Evolutionary conservation across 2,113 vertebrate species (phyloP).

Genomic region (Amphiprion ocellaris): DNA sequence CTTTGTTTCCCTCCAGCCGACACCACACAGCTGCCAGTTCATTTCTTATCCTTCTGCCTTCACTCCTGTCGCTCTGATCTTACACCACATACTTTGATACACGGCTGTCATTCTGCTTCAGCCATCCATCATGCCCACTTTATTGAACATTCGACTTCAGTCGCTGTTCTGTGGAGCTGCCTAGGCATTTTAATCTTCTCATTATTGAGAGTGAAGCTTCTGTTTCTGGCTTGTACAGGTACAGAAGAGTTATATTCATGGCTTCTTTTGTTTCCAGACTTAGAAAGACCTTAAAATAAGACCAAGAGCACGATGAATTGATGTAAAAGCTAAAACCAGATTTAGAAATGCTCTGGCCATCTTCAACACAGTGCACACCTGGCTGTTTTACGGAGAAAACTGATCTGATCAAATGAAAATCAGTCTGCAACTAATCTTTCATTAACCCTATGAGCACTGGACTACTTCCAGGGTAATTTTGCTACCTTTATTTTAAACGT

Average conservation of each 20-base stretch:
- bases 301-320: not conserved
- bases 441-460: not conserved
- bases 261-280: constrained; percentile 1
- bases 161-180: not conserved
- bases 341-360: not conserved
- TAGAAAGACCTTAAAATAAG: constrained; percentile 5
- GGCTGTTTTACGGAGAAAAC: not conserved
- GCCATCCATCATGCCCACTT: not conserved
- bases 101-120: not conserved
- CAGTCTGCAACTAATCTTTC: not conserved
- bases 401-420: not conserved
- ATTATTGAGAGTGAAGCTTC: not conserved
- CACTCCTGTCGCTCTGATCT: constrained; percentile 15
- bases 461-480: too few species aligned
- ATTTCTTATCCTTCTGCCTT: not conserved
- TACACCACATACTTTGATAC: constrained; percentile 10
- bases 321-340: not conserved
- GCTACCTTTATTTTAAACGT: too few species aligned
- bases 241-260: not conserved
- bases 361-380: not conserved
- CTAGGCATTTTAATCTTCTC: constrained; percentile 9
- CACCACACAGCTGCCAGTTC: not conserved
- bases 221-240: not conserved
- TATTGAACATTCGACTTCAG: not conserved
- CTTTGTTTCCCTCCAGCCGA: not conserved